Percentiles rank a stretch among this genome's conserved stretches.
Conservation (phyloP, 2,113 vertebrate species). For the Alouatta palliata region DNA sequence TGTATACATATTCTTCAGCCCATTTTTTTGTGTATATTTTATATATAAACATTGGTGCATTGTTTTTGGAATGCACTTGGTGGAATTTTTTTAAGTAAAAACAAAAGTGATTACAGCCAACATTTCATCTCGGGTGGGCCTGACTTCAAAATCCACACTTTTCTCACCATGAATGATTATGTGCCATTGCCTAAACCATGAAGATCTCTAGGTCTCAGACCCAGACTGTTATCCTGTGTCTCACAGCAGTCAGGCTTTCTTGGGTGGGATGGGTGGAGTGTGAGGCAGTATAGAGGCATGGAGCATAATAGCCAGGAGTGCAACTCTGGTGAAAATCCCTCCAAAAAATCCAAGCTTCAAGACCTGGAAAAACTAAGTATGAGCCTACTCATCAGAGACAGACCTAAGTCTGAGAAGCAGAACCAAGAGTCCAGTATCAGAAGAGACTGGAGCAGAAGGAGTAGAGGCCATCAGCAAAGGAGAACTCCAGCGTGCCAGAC, state of each 20-base stretch:
- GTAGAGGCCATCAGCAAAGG: neutral
- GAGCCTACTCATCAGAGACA: neutral
- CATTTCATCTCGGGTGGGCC: neutral
- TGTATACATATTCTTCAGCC: too few species aligned
- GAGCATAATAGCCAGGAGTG: neutral
- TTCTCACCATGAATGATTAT: neutral
- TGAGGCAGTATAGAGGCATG: neutral
- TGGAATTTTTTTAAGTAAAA: neutral
- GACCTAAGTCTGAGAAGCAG: neutral
- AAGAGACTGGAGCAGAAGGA: too few species aligned
- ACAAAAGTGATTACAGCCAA: neutral
- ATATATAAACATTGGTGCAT: neutral
- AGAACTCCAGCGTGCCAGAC: neutral
- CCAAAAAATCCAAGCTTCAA: neutral
- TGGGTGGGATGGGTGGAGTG: fast-evolving
- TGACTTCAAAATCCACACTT: neutral
- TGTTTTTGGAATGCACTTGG: neutral
- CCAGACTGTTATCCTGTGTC: neutral
- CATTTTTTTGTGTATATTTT: neutral
- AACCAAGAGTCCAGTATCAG: neutral
- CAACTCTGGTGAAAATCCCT: neutral
- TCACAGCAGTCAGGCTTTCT: neutral
- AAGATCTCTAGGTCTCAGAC: neutral
- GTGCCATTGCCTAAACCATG: neutral
- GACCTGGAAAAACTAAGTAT: neutral